Evolutionary conservation across 2,113 vertebrate species (phyloP).

Genomic region (Tupaia tana): DNA sequence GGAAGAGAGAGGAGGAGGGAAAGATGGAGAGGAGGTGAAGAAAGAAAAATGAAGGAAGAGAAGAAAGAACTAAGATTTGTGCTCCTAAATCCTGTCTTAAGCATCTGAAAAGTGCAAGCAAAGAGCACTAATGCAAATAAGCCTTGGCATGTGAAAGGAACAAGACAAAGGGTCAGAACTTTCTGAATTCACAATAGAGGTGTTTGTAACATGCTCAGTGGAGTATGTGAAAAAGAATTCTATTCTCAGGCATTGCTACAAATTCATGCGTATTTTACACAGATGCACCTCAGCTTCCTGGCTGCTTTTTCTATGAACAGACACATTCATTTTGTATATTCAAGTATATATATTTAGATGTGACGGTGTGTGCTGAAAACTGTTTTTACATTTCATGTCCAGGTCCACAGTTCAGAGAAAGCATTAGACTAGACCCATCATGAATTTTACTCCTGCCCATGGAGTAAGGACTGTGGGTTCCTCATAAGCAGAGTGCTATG

Average conservation of each 20-base stretch:
- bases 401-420: not conserved
- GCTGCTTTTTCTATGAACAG: not conserved
- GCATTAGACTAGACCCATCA: too few relatives aligned
- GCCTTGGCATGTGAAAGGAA: constrained; percentile 7
- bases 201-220: not conserved
- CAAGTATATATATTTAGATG: not conserved
- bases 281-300: not conserved
- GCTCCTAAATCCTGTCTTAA: constrained; percentile 54
- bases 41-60: not conserved
- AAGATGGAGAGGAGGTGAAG: not conserved
- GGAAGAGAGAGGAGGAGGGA: not conserved
- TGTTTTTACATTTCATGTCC: not conserved
- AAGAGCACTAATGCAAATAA: constrained; percentile 18
- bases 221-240: not conserved
- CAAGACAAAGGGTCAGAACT: constrained; percentile 60
- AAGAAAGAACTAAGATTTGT: not conserved
- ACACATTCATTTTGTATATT: not conserved
- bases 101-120: constrained; percentile 55
- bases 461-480: not conserved
- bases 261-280: not conserved
- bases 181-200: constrained; percentile 66
- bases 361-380: not conserved
- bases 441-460: not conserved
- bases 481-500: not conserved
- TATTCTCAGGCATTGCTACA: constrained; percentile 1